Evolutionary conservation across 2,113 vertebrate species (phyloP), one percentile per base, ranked within the genome.

Genomic region (Hypocryptadius cinnamomeus): DNA sequence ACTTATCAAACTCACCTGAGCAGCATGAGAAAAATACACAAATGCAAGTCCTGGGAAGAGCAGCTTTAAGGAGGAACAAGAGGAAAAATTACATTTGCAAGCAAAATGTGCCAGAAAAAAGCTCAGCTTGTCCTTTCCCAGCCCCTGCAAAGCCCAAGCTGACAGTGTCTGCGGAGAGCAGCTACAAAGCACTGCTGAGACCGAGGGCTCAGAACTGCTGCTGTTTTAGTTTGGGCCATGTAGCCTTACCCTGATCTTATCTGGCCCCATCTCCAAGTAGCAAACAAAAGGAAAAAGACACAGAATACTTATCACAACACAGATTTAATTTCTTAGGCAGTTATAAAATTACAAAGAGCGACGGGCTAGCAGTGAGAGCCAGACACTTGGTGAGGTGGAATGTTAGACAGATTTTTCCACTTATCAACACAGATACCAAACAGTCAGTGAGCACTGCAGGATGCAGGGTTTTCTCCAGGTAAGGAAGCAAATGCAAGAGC

Each of bases 321-420:
- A 85, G 77, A 94, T 88, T 95, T 93, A 93, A 95, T 95, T 94
- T 89, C 95, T 93, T 89, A 89, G 35, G 85, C 81, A 84, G 93
- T 80, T 96, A 91, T 76, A 93, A 96, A 94, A 95, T 85, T 95
- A 96, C 82, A 96, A 89, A 87, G 85, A 92, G 90, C 84, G 11
- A 82, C 0, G 85, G 96, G 82, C 40, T 69, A 83, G 82, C 79
- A 48, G 78, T 42, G 65, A 54, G 78, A 66, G 63, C 30, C 30
- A 59, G 85, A 76, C 64, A 87, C 79, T 70, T 51, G 82, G 90
- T 59, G 77, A 88, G 77, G 66, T 16, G 82, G 89, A 91, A 90
- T 50, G 90, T 85, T 51, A 76, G 68, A 90, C 79, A 83, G 45
- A 40, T 76, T 79, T 71, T 51, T 42, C 86, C 59, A 56, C 30